Percentiles rank a stretch among this genome's conserved stretches.
phyloP scores from a whole-genome alignment of 2,113 vertebrate genomes.

The Eretmodus cyanostictus region DNA sequence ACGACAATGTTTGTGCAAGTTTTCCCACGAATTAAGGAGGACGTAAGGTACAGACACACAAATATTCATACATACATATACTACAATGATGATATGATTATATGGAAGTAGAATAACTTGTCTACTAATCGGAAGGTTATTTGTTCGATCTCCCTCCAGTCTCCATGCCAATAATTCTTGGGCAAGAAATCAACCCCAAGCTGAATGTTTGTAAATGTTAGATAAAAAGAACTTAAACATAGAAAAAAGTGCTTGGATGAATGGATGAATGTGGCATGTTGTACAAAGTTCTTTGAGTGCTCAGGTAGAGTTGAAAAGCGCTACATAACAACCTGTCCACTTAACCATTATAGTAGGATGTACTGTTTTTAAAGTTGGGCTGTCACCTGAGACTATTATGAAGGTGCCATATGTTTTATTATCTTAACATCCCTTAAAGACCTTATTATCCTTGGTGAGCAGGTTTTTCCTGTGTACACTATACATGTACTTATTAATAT shows the following conservation, averaged over 20 bases:
- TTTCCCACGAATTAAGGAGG: rapidly evolving
- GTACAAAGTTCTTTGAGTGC: not conserved
- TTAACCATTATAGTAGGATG: not conserved
- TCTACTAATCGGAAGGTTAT: not conserved
- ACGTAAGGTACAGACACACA: not conserved
- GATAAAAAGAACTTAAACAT: not conserved
- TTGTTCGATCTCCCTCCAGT: not conserved
- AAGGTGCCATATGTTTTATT: not conserved
- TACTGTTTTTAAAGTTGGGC: not conserved
- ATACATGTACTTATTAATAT: not conserved
- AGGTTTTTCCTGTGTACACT: not conserved
- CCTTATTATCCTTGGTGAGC: rapidly evolving
- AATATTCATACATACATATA: not conserved
- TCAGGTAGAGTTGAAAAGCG: rapidly evolving
- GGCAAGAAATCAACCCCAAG: rapidly evolving
- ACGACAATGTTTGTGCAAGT: rapidly evolving
- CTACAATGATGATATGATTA: not conserved
- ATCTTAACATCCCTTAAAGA: not conserved
- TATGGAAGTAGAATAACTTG: not conserved
- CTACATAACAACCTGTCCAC: not conserved
- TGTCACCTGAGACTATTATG: not conserved
- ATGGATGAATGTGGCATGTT: not conserved
- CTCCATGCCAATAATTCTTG: not conserved
- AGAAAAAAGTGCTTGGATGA: not conserved
- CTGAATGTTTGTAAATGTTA: not conserved